Base-by-base conservation (phyloP, 2,888 invertebrate genomes). In the Sarcophaga subvicina region DNA sequence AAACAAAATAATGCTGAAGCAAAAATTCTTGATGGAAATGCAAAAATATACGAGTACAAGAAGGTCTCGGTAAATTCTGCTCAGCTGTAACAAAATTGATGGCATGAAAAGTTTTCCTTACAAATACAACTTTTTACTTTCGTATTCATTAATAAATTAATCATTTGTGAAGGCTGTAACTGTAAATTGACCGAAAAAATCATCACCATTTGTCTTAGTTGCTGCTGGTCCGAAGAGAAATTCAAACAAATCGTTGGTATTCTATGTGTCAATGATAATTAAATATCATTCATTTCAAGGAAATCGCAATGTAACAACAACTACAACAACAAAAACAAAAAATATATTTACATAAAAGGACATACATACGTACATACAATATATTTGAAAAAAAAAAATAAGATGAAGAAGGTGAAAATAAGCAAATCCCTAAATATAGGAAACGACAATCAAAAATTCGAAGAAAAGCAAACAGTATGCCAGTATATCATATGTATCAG, bases 91-190 rank as follows among this genome's bases (percentile, higher is more conserved):
- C 37, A 25, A 47, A 80, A 80, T 72, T 59, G 59, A 80, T 80
- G 66, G 37, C 8, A 62, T 54, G 11, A 77, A 75, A 77, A 71
- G n/a, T 82, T 64, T 82, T 71, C 71, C 59, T 71, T 70, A 64
- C 37, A 70, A 69, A 70, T n/a, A 81, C 75, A 69, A 62, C 25
- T 45, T 70, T 75, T 75, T 75, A 49, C 45, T 62, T 45, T 63
- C 27, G 69, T 22, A 64, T 60, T 64, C 64, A 59, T 66, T 77
- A 59, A 77, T 77, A 82, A 82, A 82, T 82, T 82, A 77, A 82
- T 82, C 82, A 77, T 82, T 77, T 82, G 82, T 76, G 67, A 71
- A 82, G 70, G 76, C 70, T 60, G 76, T 64, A 82, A 82, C 70
- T 60, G 76, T 64, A 82, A 82, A 82, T 82, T 76, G 82, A 77